A percentile compares a stretch with the other conserved stretches of the same genome.
phyloP scores from a whole-genome alignment of 2,888 invertebrate species.

The Hetaerina titia region DNA sequence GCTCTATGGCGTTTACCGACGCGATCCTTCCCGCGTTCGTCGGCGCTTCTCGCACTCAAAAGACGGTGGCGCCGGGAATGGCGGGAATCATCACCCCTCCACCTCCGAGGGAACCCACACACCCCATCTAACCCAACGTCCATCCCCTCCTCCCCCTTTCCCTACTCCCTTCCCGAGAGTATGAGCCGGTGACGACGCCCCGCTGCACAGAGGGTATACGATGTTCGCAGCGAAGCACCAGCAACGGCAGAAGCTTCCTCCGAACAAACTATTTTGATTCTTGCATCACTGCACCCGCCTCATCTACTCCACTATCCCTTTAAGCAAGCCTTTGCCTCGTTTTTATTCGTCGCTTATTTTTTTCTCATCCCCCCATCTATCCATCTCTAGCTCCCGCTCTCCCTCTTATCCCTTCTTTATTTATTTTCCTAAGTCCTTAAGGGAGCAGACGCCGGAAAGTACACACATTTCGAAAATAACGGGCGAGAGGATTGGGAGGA shows the following conservation, averaged over 20 bases:
- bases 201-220: not conserved
- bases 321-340: not conserved
- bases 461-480: conserved; percentile 35
- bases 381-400: not conserved
- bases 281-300: conserved; percentile 39
- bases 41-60: not conserved
- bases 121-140: not conserved
- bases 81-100: not conserved
- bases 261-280: conserved; percentile 39
- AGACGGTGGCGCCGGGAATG: not conserved
- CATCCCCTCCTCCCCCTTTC: not conserved
- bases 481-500: not conserved
- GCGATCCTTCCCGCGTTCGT: not conserved
- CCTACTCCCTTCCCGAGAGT: not conserved
- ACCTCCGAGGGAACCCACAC: not conserved
- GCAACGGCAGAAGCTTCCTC: not conserved
- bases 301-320: conserved; percentile 29
- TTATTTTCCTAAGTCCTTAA: conserved; percentile 13
- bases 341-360: not conserved
- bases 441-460: conserved; percentile 10
- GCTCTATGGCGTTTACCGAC: not conserved
- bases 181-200: conserved; percentile 11
- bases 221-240: not conserved
- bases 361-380: not conserved
- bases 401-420: not conserved